phyloP scores from a whole-genome alignment of 2,888 invertebrate species.

The Drosophila paramelanica region DNA sequence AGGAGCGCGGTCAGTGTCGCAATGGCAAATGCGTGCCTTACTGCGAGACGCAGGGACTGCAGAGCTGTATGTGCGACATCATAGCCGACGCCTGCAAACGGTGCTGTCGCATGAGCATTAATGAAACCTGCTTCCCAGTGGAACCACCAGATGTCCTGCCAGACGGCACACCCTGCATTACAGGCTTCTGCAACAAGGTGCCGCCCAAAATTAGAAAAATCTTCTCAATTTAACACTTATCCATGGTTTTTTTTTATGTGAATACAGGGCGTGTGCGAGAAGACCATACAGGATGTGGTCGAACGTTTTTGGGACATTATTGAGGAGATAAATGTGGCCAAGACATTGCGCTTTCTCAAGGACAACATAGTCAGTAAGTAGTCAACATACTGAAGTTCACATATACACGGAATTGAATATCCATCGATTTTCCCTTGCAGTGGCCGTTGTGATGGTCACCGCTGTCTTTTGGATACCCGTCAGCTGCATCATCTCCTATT shows the following conservation, averaged over 20 bases:
- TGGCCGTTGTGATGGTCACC: constrained; percentile 93
- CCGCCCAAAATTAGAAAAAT: constrained; percentile 71
- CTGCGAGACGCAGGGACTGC: constrained; percentile 96
- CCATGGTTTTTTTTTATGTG: neutral
- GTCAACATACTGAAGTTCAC: neutral
- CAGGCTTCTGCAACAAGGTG: constrained; percentile 97
- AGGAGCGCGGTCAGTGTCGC: constrained; percentile 95
- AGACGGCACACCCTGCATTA: constrained; percentile 97
- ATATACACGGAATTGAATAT: neutral
- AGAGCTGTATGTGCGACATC: constrained; percentile 98
- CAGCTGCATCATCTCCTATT: constrained; percentile 93
- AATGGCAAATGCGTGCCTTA: constrained; percentile 96
- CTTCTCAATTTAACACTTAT: neutral
- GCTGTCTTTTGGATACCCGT: constrained; percentile 98
- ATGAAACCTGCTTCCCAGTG: constrained; percentile 96
- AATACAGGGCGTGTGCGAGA: constrained; percentile 94
- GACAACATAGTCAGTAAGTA: constrained; percentile 95
- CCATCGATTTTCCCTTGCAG: constrained; percentile 49
- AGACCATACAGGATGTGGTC: constrained; percentile 97
- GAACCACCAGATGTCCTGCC: constrained; percentile 95
- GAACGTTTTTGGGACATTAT: constrained; percentile 99
- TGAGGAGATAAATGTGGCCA: constrained; percentile 97
- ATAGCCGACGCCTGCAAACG: constrained; percentile 96
- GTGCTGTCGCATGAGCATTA: constrained; percentile 95
- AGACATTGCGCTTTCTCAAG: constrained; percentile 93